A percentile compares a stretch with the other conserved stretches of the same genome.
Evolutionary conservation across 2,113 vertebrate species (phyloP).

Genomic region (Chelonoidis abingdonii): DNA sequence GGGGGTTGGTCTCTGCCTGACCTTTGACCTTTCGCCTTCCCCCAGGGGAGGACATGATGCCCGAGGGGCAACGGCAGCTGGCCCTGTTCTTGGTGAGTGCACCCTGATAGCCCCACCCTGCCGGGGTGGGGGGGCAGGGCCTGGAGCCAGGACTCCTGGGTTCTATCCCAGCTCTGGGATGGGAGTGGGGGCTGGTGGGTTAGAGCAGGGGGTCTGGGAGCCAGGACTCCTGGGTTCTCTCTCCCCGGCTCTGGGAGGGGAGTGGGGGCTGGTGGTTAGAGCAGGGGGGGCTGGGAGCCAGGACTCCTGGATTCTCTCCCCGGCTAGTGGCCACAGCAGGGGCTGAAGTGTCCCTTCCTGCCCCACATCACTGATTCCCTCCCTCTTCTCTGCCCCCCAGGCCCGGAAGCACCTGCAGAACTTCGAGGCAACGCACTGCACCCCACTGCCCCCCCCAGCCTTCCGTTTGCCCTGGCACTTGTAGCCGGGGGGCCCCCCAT

Average conservation of each 20-base stretch:
- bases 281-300: too few relatives aligned
- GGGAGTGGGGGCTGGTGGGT: neutral
- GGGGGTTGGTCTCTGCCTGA: neutral
- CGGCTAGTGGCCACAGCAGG: neutral
- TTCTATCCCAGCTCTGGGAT: neutral
- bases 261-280: too few relatives aligned
- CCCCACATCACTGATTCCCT: neutral
- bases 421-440: constrained; percentile 91
- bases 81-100: constrained; percentile 88
- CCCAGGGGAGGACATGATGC: constrained; percentile 88
- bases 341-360: neutral
- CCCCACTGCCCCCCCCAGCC: constrained; percentile 86
- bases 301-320: neutral
- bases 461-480: constrained; percentile 89
- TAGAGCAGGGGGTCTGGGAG: neutral
- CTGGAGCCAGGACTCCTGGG: too few relatives aligned
- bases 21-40: neutral
- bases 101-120: neutral
- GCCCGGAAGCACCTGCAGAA: constrained; percentile 90
- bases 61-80: constrained; percentile 82
- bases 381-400: constrained; percentile 66
- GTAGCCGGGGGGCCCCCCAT: constrained; percentile 42
- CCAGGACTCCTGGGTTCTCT: neutral
- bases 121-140: neutral
- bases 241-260: neutral